These are phyloP conservation scores for Artemia sinica DNA, from an alignment of 2,888 invertebrate species.

Conservation along the genomic window DNA sequence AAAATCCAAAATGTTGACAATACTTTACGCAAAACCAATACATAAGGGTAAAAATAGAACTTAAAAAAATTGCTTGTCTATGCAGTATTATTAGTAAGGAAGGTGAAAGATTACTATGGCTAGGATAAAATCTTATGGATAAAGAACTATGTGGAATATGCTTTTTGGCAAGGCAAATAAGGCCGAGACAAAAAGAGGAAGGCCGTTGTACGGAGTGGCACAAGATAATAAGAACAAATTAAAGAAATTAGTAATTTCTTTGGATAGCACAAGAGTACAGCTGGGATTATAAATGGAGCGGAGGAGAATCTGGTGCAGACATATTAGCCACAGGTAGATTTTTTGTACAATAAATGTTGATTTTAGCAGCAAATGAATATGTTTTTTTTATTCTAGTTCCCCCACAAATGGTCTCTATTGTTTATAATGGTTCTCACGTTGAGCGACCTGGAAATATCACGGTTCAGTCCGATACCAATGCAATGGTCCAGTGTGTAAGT, in stretches of 20 bases:
- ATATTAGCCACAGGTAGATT: no score
- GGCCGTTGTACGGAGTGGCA: background rate
- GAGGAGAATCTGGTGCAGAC: no score
- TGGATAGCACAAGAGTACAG: no score
- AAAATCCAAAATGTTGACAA: no score
- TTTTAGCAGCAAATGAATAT: no score
- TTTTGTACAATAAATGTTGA: no score
- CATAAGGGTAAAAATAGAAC: no score
- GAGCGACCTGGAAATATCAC: slow-evolving; percentile 68
- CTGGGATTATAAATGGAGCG: no score
- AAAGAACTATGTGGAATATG: background rate
- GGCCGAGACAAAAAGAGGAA: slow-evolving; percentile 4
- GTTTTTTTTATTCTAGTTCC: slow-evolving; percentile 38
- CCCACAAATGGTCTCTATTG: slow-evolving; percentile 56
- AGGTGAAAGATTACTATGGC: slow-evolving; percentile 6
- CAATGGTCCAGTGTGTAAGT: slow-evolving; percentile 65
- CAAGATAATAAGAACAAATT: no score
- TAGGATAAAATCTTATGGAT: background rate
- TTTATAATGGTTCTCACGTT: slow-evolving; percentile 60
- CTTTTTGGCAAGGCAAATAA: background rate
- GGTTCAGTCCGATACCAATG: slow-evolving; percentile 56
- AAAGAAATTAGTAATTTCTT: no score
- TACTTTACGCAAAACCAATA: no score
- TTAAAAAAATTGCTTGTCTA: no score
- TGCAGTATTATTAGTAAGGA: background rate